phyloP scores from a whole-genome alignment of 2,888 invertebrate species.

The Tridacna gigas region DNA sequence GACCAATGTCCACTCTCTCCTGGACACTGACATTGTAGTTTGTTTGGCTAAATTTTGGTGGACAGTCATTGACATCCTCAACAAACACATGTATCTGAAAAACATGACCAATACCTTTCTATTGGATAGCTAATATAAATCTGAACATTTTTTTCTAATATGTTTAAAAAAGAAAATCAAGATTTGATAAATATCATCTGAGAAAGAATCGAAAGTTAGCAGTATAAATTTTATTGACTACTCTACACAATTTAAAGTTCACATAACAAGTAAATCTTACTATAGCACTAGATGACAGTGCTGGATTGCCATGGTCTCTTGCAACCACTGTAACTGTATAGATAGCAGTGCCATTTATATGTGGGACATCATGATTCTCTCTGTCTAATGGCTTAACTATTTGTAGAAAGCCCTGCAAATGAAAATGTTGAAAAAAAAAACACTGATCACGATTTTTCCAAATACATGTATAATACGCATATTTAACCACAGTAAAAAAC shows the following conservation, averaged over 20 bases:
- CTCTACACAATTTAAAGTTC: too few relatives aligned
- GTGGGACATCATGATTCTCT: slow-evolving; percentile 14
- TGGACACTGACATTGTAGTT: slow-evolving; percentile 46
- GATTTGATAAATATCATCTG: too few relatives aligned
- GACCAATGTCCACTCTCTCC: slow-evolving; percentile 57
- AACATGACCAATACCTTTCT: neutral
- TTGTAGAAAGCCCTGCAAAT: slow-evolving; percentile 36
- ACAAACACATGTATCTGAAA: slow-evolving; percentile 63
- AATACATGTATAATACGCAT: too few relatives aligned
- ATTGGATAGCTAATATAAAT: too few relatives aligned
- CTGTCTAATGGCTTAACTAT: slow-evolving; percentile 37
- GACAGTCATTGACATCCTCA: slow-evolving; percentile 70
- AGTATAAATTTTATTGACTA: too few relatives aligned
- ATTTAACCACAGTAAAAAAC: too few relatives aligned
- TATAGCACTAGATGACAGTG: slow-evolving; percentile 10
- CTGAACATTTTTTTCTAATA: too few relatives aligned
- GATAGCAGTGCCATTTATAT: slow-evolving; percentile 31
- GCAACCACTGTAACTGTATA: slow-evolving; percentile 34
- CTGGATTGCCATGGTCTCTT: slow-evolving; percentile 30
- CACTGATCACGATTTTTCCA: too few relatives aligned
- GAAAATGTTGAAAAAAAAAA: too few relatives aligned
- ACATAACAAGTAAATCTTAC: neutral
- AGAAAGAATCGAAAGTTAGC: too few relatives aligned
- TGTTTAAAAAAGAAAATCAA: too few relatives aligned
- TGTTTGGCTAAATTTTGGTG: slow-evolving; percentile 63